phyloP scores from a whole-genome alignment of 2,888 invertebrate species.

The Entomobrya proxima region DNA sequence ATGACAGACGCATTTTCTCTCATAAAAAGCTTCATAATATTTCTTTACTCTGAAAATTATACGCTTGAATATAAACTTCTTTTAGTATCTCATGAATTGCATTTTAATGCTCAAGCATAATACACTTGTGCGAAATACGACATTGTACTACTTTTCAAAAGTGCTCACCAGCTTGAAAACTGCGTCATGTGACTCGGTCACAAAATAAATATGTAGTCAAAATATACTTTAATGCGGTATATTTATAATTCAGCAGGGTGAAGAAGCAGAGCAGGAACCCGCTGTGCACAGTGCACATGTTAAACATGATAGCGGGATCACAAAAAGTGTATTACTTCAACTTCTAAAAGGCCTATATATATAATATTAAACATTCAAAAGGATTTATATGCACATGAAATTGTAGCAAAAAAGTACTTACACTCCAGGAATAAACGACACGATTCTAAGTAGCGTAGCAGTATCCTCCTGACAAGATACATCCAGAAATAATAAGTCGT shows the following conservation, averaged over 20 bases:
- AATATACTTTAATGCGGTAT: background rate
- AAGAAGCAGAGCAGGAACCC: conserved; percentile 6
- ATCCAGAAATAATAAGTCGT: background rate
- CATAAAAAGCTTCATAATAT: background rate
- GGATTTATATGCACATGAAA: background rate
- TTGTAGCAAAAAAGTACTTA: background rate
- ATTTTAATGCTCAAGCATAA: no score
- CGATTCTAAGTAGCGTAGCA: background rate
- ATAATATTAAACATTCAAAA: background rate
- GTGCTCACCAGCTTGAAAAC: background rate
- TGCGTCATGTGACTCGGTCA: background rate
- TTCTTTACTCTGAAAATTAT: no score
- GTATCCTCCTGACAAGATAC: background rate
- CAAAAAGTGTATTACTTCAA: background rate
- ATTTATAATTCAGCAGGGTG: conserved; percentile 42
- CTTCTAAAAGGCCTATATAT: background rate
- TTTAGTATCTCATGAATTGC: no score
- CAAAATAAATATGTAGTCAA: background rate
- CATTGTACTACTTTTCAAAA: background rate
- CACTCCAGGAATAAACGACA: conserved; percentile 14
- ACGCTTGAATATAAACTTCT: no score
- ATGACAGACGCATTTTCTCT: background rate
- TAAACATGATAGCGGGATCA: conserved; percentile 21
- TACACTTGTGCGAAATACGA: no score
- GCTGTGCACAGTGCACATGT: conserved; percentile 43